Evolutionary conservation across 2,888 invertebrate species (phyloP), one percentile per base, ranked within the genome.

Genomic region (Dryadula phaetusa): DNA sequence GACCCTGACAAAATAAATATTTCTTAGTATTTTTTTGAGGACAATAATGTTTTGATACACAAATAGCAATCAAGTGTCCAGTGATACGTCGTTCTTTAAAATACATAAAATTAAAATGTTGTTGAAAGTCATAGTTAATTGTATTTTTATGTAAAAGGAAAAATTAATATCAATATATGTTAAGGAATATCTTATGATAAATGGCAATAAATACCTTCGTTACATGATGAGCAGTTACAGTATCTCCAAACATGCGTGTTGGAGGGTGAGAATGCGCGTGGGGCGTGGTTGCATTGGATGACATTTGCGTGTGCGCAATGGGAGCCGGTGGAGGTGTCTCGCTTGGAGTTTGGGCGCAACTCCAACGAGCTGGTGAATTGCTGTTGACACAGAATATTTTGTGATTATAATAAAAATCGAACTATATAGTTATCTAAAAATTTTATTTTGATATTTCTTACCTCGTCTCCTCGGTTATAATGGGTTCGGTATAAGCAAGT

Each of bases 401-500:
- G 6, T 1, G 7, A 20, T 12, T 12, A 20, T 46, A 12, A 20
- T 46, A 46, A 46, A 46, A 20, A 0, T 32, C 5, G 5, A 32
- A 32, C 32, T 8, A 37, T 8, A 37, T 37, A 37, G 12, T 37
- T 2, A 37, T 3, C 10, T 12, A 12, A 37, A 10, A 37, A 12
- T 12, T 10, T 37, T 32, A 32, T 32, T 18, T 18, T 18, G 2
- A 46, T 3, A 44, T 32, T 32, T 18, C 93, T 87, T 84, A 95
- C 95, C 94, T 93, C 74, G 93, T 85, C 73, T 94, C 93, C 74
- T 95, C 95, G 76, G 95, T 96, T 65, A 95, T 91, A 60, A 95
- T 93, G n/a, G 93, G 93, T 88, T 98, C 98, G 34, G 98, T 98
- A 81, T 98, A 98, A n/a, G 98, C 98, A 71, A 98, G 91, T 0